These are phyloP conservation scores for Bombus confusus DNA, from an alignment of 1,140 invertebrate species.

Conservation along the genomic window DNA sequence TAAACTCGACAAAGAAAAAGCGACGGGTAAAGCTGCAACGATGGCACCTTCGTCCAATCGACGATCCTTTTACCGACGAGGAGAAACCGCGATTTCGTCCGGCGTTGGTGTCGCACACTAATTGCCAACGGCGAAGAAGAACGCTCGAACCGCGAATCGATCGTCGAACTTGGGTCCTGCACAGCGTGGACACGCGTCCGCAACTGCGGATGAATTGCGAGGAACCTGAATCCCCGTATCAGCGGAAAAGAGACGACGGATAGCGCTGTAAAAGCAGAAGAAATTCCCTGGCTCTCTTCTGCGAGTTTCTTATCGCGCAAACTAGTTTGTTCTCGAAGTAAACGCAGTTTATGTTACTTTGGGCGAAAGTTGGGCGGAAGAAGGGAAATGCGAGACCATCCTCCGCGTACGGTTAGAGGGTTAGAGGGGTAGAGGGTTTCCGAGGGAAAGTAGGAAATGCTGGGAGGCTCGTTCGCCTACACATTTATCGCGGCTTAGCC, in stretches of 20 bases:
- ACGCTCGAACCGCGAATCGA: constrained; percentile 19
- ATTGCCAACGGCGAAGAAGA: constrained; percentile 1
- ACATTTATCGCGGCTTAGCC: not conserved
- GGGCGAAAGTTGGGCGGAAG: too few relatives aligned
- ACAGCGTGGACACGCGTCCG: too few relatives aligned
- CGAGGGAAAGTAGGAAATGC: too few relatives aligned
- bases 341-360: constrained; percentile 7
- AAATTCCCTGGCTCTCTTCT: not conserved
- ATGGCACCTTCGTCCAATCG: too few relatives aligned
- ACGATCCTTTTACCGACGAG: too few relatives aligned
- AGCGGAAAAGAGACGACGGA: not conserved
- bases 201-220: too few relatives aligned
- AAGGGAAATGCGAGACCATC: too few relatives aligned
- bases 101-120: not conserved
- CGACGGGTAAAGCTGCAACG: too few relatives aligned
- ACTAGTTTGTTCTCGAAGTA: not conserved
- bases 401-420: too few relatives aligned
- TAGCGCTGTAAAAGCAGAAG: not conserved
- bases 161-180: constrained; percentile 1
- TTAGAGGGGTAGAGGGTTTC: too few relatives aligned
- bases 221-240: not conserved
- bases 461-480: too few relatives aligned
- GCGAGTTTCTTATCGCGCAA: not conserved
- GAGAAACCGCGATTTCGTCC: too few relatives aligned
- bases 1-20: not conserved